phyloP scores from a whole-genome alignment of 1,140 invertebrate genomes.

The Macrosteles quadrilineatus region DNA sequence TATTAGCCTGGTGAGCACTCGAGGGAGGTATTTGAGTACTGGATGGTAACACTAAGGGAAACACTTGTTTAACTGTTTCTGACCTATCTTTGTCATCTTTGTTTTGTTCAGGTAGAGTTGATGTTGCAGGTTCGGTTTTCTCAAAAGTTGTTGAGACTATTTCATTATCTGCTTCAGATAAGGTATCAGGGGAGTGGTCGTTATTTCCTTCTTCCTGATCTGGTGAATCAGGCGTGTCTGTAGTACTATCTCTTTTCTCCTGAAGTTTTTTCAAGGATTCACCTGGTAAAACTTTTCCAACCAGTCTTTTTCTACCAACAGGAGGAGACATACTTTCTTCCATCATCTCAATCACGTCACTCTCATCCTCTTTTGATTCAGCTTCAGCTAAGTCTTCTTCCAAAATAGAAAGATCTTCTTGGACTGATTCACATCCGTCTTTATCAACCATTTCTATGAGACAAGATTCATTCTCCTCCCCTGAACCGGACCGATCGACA shows the following conservation, averaged over 20 bases:
- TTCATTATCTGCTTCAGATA: conserved; percentile 43
- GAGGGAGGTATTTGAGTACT: conserved; percentile 37
- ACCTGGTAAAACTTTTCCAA: conserved; percentile 43
- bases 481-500: conserved; percentile 45
- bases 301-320: conserved; percentile 38
- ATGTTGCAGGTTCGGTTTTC: conserved; percentile 21
- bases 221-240: conserved; percentile 56
- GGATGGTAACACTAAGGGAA: background rate
- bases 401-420: conserved; percentile 47
- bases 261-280: conserved; percentile 40
- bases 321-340: conserved; percentile 41
- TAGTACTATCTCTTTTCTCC: conserved; percentile 41
- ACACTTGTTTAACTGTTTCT: conserved; percentile 10
- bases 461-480: conserved; percentile 45
- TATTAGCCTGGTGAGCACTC: conserved; percentile 47
- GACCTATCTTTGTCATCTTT: conserved; percentile 26
- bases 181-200: conserved; percentile 52
- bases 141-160: conserved; percentile 10
- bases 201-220: conserved; percentile 55
- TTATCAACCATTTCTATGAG: conserved; percentile 51
- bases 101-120: conserved; percentile 7
- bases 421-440: conserved; percentile 48
- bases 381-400: conserved; percentile 38
- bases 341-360: conserved; percentile 40
- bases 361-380: conserved; percentile 38